Conservation (phyloP, 1,140 invertebrate species). For the Caerostris darwini region DNA sequence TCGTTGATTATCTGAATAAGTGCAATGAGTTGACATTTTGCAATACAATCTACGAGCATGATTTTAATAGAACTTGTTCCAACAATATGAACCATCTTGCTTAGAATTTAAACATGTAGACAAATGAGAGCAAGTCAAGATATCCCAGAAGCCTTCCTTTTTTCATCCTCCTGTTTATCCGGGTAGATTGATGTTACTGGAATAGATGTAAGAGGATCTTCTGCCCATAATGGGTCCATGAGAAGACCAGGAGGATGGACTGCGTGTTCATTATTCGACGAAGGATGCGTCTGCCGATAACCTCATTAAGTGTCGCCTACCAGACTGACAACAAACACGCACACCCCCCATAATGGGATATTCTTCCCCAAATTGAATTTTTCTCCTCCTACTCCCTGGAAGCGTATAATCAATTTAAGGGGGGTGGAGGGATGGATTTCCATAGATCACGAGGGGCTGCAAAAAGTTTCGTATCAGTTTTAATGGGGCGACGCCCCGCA, state of each 20-base stretch:
- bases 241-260: neutral
- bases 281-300: slow-evolving; percentile 4
- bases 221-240: neutral
- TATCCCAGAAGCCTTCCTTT: too few species aligned
- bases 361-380: slow-evolving; percentile 55
- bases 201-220: too few species aligned
- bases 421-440: neutral
- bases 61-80: too few species aligned
- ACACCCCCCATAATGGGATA: slow-evolving; percentile 25
- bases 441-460: neutral
- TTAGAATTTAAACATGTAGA: too few species aligned
- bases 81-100: too few species aligned
- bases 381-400: neutral
- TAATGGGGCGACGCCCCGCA: slow-evolving; percentile 67
- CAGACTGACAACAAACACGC: slow-evolving; percentile 43
- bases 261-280: slow-evolving; percentile 25
- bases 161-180: too few species aligned
- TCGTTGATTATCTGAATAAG: too few species aligned
- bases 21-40: too few species aligned
- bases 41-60: too few species aligned
- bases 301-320: slow-evolving; percentile 22
- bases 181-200: neutral
- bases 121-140: too few species aligned
- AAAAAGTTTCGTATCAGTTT: slow-evolving; percentile 55
- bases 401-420: slow-evolving; percentile 6